Conservation (phyloP, 2,113 vertebrate species). For the Nothocercus julius region DNA sequence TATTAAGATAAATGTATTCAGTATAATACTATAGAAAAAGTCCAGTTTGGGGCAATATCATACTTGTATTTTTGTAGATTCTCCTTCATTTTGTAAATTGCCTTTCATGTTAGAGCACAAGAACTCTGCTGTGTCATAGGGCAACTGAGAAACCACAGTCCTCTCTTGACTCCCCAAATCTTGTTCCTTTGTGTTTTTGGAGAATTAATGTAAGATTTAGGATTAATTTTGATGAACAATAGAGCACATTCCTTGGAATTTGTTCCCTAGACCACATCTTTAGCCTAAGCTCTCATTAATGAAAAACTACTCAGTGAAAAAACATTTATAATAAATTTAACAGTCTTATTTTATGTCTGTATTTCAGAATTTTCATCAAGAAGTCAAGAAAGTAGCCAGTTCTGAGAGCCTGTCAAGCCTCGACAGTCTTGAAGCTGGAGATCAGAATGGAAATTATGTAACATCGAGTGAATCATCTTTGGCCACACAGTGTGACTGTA, state of each 20-base stretch:
- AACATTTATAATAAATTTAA: not conserved
- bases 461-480: conserved; percentile 49
- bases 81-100: not conserved
- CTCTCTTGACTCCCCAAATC: not conserved
- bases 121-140: not conserved
- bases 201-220: not conserved
- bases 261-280: not conserved
- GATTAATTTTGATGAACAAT: not conserved
- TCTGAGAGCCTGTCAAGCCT: conserved; percentile 86
- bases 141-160: not conserved
- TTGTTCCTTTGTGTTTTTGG: not conserved
- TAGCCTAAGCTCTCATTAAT: not conserved
- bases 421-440: conserved; percentile 89
- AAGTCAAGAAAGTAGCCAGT: conserved; percentile 74
- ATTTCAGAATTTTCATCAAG: conserved; percentile 83
- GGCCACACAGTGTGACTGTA: conserved; percentile 53
- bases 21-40: not conserved
- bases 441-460: conserved; percentile 65
- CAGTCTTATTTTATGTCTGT: conserved; percentile 1
- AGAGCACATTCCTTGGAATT: not conserved
- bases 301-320: not conserved
- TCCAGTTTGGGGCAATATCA: not conserved
- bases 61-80: not conserved
- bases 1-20: not conserved
- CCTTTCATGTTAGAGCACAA: not conserved